phyloP scores from a whole-genome alignment of 2,797 vertebrate species.

The Hippocampus kuda region DNA sequence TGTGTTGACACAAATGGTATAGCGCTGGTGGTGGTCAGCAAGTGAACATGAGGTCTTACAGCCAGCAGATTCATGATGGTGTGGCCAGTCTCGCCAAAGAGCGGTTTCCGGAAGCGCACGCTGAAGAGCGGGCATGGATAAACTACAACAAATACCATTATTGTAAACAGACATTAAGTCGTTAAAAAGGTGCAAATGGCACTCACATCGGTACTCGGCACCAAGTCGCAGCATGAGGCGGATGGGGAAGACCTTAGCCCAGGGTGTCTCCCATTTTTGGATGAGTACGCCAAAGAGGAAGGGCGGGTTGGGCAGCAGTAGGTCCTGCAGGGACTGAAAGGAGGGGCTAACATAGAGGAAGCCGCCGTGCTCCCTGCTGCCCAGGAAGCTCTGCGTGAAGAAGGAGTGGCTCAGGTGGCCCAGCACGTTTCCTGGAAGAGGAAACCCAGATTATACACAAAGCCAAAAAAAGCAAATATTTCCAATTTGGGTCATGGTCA shows the following conservation, averaged over 20 bases:
- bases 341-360: conserved; percentile 91
- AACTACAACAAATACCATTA: conserved; percentile 61
- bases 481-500: background rate
- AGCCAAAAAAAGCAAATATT: background rate
- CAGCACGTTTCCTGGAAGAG: conserved; percentile 79
- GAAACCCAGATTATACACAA: background rate
- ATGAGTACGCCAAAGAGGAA: conserved; percentile 95
- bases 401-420: conserved; percentile 94
- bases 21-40: too few relatives aligned
- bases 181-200: background rate
- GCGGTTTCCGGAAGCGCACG: conserved; percentile 91
- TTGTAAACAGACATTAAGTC: too few relatives aligned
- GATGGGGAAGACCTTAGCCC: conserved; percentile 98
- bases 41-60: conserved; percentile 64
- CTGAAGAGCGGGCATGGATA: conserved; percentile 98
- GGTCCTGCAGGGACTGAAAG: conserved; percentile 92
- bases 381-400: conserved; percentile 93
- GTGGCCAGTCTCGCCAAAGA: conserved; percentile 97
- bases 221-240: conserved; percentile 94
- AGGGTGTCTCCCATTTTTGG: conserved; percentile 99
- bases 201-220: conserved; percentile 96
- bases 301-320: conserved; percentile 88
- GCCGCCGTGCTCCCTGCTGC: conserved; percentile 93
- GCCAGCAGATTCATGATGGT: conserved; percentile 99
- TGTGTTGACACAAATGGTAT: background rate